Base-by-base conservation (phyloP, 1,140 invertebrate genomes). In the Matsumurasca onukii region DNA sequence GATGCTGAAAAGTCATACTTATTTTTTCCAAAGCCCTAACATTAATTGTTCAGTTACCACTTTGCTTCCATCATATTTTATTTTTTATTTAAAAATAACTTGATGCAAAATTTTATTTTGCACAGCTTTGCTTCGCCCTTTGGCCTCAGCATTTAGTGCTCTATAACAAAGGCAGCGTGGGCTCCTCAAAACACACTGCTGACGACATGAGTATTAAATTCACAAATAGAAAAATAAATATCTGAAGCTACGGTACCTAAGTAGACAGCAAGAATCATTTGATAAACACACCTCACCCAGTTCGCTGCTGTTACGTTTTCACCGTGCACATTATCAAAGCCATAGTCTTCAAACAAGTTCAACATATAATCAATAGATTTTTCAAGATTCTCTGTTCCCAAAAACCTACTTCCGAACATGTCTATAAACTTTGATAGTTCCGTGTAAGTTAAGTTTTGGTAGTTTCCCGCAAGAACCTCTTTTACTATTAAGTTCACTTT, bases 351-450 rank as follows among this genome's bases (percentile, higher is more conserved):
- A 2, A 70, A 69, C 57, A 31, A 49, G n/a, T 71, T 51, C 31
- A 74, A 2, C 68, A 73, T 68, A 55, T 67, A 76, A 57, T 76
- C 74, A n/a, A 76, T 75, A 27, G 74, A 68, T 20, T 69, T 39
- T 57, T 76, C 75, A 12, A 76, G 65, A 67, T 72, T 72, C 31
- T 68, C 15, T 9, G 73, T 71, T 52, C 91, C 91, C 0, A 86
- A 79, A 31, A 88, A 78, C 66, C 91, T 80, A 2, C 83, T 80
- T 1, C 90, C 90, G 81, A 91, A 92, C 65, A 80, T 86, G 73
- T 93, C 91, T 0, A 89, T 86, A 75, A 93, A 91, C 27, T 80
- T 75, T 0, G 84, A 81, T 17, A 92, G 79, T 76, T 89, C 86
- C 52, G 85, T 75, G 76, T 85, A 90, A 0, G 86, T 86, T 62